Conservation (phyloP, 2,888 invertebrate species). For the Ditylenchus weischeri region DNA sequence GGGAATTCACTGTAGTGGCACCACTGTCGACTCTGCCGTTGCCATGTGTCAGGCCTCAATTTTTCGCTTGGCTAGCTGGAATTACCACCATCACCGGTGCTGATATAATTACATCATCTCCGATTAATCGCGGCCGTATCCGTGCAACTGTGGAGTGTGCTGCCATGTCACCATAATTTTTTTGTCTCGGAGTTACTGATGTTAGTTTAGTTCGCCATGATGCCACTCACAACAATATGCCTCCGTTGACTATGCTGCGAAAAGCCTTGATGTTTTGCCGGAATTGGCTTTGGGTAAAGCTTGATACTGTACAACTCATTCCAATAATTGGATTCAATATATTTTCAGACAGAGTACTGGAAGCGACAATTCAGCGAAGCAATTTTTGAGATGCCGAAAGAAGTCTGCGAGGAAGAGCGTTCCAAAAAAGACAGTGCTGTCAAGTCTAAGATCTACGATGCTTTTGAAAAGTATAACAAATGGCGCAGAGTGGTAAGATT, state of each 20-base stretch:
- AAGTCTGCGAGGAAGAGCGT: constrained; percentile 6
- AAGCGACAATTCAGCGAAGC: constrained; percentile 8
- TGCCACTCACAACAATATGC: constrained; percentile 26
- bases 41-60: too few species aligned
- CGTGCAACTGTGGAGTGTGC: too few species aligned
- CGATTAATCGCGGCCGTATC: too few species aligned
- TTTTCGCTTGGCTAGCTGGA: too few species aligned
- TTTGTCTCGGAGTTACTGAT: neutral
- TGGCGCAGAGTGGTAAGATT: constrained; percentile 12
- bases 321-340: too few species aligned
- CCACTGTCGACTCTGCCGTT: too few species aligned
- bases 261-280: constrained; percentile 29
- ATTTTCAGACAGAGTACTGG: constrained; percentile 13
- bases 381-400: constrained; percentile 5
- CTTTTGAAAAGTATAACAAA: constrained; percentile 1
- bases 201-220: constrained; percentile 20
- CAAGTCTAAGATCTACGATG: neutral
- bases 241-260: constrained; percentile 22
- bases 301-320: neutral
- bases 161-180: constrained; percentile 14
- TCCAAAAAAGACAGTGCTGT: neutral
- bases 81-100: too few species aligned
- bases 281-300: constrained; percentile 29
- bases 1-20: neutral
- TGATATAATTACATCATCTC: too few species aligned